Percentiles rank a stretch among this genome's conserved stretches.
Conservation (phyloP, 2,888 invertebrate species). For the Agrochola circellaris region DNA sequence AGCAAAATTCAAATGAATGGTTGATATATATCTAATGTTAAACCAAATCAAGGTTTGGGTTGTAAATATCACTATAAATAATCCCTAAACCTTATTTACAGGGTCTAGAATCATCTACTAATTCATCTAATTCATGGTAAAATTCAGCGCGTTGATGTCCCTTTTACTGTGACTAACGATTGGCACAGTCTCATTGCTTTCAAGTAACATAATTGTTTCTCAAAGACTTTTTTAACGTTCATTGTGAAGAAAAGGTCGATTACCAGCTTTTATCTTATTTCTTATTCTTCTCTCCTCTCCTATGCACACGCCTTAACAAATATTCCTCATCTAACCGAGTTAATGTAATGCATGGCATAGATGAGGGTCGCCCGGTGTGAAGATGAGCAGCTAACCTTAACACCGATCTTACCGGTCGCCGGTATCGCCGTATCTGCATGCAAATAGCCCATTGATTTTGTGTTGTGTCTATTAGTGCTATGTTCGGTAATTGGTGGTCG, state of each 20-base stretch:
- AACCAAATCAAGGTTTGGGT: too few relatives aligned
- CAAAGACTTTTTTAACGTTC: background rate
- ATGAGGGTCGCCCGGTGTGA: constrained; percentile 55
- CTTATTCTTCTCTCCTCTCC: background rate
- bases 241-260: background rate
- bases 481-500: background rate
- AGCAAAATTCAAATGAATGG: too few relatives aligned
- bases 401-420: constrained; percentile 49
- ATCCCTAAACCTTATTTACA: too few relatives aligned
- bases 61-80: too few relatives aligned
- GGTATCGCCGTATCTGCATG: constrained; percentile 46
- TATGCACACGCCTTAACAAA: constrained; percentile 3
- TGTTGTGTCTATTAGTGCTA: background rate
- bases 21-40: too few relatives aligned
- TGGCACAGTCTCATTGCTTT: too few relatives aligned
- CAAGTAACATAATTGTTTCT: too few relatives aligned
- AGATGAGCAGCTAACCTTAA: constrained; percentile 70
- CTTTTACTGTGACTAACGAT: too few relatives aligned
- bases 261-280: too few relatives aligned
- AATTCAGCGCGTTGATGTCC: too few relatives aligned
- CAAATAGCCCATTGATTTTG: constrained; percentile 39
- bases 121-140: too few relatives aligned
- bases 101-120: too few relatives aligned
- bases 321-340: constrained; percentile 12
- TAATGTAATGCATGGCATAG: constrained; percentile 35